Evolutionary conservation across 2,113 vertebrate genomes (phyloP), one percentile per base, ranked within the genome.

Genomic region (Diadophis punctatus): DNA sequence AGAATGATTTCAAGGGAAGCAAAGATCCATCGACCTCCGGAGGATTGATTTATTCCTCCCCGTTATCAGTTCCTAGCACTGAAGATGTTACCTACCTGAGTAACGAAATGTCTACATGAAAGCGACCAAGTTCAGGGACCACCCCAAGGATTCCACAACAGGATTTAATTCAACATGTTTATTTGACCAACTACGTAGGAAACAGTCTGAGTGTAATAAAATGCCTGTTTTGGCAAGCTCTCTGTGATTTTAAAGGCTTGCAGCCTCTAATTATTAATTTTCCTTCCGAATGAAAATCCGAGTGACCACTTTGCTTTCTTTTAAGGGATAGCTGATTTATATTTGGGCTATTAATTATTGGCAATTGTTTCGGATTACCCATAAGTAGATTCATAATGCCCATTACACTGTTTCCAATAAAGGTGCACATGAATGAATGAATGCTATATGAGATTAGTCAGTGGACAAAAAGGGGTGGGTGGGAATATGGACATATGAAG

Each of bases 331-430:
- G 22, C 11, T 60, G 56, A 43, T 60, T 92, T 88, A 74, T 60
- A 39, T 86, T 90, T 89, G 68, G 43, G 25, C 22, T 43, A 58
- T 89, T 92, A 86, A 85, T 90, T 89, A 92, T 92, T 51, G 88
- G 91, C 23, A 58, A 85, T 92, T 85, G 91, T 51, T 43, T 92
- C 27, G 18, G 20, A n/a, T 92, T 92, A 86, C 88, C n/a, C 20
- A 85, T 18, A 49, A 90, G 87, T 22, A 60, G 53, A 39, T 14
- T 85, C 58, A 23, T 20, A 85, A 16, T 56, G 88, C 68, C 43
- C 91, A 51, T 90, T 22, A 58, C 84, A 60, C 23, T 58, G 88
- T 56, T 89, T 92, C 88, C 91, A 58, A 88, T 84, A 89, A 92
- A 88, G 27, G 27, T 84, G 25, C 60, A 51, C 39, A 85, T 86